Conservation (phyloP, 2,113 vertebrate genomes). For the Columba janthina region DNA sequence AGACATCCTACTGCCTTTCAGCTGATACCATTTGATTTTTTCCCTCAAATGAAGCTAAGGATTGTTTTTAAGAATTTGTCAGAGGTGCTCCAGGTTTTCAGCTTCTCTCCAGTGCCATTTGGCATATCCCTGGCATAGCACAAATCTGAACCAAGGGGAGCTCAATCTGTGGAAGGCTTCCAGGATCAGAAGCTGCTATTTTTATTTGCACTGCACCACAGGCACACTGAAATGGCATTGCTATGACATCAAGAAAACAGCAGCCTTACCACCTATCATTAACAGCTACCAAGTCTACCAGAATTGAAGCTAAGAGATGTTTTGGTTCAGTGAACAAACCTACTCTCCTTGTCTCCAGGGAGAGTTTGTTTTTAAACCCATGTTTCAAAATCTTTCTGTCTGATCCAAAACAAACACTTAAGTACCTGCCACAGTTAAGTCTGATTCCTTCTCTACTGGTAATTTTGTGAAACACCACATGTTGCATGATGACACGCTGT, state of each 20-base stretch:
- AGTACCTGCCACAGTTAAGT: neutral
- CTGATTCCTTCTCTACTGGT: neutral
- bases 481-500: neutral
- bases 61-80: neutral
- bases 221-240: neutral
- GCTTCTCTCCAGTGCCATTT: neutral
- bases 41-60: neutral
- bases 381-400: neutral
- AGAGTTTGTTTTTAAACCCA: neutral
- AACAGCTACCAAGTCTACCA: neutral
- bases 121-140: neutral
- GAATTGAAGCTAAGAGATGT: neutral
- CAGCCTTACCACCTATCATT: neutral
- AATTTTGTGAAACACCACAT: neutral
- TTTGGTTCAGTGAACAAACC: neutral
- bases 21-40: neutral
- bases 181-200: neutral
- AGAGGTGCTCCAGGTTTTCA: neutral
- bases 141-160: neutral
- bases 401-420: neutral
- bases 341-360: neutral
- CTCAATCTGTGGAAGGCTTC: neutral
- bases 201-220: neutral
- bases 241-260: neutral
- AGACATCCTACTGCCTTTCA: neutral